A percentile compares a stretch with the other conserved stretches of the same genome.
Conservation (phyloP, 2,113 vertebrate genomes). For the Acanthochromis polyacanthus region DNA sequence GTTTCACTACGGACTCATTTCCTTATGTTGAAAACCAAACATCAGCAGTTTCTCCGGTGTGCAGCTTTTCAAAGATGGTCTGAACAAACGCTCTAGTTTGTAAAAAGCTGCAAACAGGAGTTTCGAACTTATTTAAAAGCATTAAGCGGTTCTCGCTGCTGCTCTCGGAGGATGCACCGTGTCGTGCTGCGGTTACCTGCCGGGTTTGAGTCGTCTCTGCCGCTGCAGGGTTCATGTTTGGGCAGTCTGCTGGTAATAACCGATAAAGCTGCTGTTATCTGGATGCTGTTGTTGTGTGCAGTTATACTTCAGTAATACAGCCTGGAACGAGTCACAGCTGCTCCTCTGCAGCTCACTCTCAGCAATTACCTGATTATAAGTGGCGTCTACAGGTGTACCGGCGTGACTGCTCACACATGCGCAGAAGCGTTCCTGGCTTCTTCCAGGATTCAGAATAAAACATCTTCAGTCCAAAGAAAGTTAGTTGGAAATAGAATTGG, state of each 20-base stretch:
- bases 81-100: too few relatives aligned
- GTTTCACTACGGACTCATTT: too few relatives aligned
- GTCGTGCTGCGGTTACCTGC: conserved; percentile 60
- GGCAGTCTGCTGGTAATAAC: conserved; percentile 9
- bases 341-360: not conserved
- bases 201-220: conserved; percentile 51
- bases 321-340: conserved; percentile 14
- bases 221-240: conserved; percentile 58
- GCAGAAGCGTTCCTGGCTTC: conserved; percentile 18
- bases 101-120: too few relatives aligned
- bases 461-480: too few relatives aligned
- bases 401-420: conserved; percentile 57
- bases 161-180: not conserved
- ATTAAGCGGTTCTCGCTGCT: not conserved
- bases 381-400: conserved; percentile 60
- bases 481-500: too few relatives aligned
- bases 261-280: conserved; percentile 20
- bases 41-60: not conserved
- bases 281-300: not conserved
- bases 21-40: too few relatives aligned
- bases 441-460: too few relatives aligned
- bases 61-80: too few relatives aligned
- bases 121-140: not conserved
- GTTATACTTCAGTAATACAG: conserved; percentile 78
- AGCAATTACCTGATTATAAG: conserved; percentile 81